Conservation (phyloP, 1,140 invertebrate species). For the Muscidifurax raptorellus region DNA sequence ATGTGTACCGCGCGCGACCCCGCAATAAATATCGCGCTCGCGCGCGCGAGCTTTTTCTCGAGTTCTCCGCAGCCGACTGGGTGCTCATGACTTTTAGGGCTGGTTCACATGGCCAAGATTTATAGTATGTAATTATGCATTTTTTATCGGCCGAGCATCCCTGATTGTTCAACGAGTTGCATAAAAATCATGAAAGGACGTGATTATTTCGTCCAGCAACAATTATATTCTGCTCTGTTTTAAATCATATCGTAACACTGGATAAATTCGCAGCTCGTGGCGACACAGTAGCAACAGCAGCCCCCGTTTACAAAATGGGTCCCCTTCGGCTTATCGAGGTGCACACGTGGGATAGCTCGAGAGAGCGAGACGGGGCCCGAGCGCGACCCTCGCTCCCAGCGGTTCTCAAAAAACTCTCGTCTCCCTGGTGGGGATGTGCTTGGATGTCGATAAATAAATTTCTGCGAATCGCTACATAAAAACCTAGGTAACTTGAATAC, state of each 20-base stretch:
- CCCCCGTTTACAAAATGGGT: conserved; percentile 55
- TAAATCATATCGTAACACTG: neutral
- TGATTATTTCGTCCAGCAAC: conserved; percentile 19
- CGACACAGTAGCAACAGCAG: conserved; percentile 2
- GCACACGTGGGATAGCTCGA: neutral
- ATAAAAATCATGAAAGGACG: too few species aligned
- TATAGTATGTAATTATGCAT: neutral
- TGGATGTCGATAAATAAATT: neutral
- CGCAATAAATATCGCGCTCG: conserved; percentile 69
- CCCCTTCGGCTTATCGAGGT: conserved; percentile 47
- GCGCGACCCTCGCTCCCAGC: neutral
- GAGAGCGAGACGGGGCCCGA: neutral
- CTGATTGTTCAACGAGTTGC: too few species aligned
- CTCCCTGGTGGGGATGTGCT: neutral
- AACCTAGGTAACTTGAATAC: too few species aligned
- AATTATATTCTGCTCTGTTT: conserved; percentile 22
- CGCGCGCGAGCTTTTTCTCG: conserved; percentile 8
- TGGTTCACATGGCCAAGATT: neutral
- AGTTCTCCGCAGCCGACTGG: neutral
- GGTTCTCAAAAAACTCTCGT: conserved; percentile 32
- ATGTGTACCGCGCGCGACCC: conserved; percentile 63
- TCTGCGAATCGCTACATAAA: too few species aligned
- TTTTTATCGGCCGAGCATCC: too few species aligned
- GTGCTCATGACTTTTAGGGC: neutral
- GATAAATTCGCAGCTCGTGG: neutral